Evolutionary conservation across 2,797 vertebrate genomes (phyloP).

Genomic region (Platyrinchus mystaceus): DNA sequence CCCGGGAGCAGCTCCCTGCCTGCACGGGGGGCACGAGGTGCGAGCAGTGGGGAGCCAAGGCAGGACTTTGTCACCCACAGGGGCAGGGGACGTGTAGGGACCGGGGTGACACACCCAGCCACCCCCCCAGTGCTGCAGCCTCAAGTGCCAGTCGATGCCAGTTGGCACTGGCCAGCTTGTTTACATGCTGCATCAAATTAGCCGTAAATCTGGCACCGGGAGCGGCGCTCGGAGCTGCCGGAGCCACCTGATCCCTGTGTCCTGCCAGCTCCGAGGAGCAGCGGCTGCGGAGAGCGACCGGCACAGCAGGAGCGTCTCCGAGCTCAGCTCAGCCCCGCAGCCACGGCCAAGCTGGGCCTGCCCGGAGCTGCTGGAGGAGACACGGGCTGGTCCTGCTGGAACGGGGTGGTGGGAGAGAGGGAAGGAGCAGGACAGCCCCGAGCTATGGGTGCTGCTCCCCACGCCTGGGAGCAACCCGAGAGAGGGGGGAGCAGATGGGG

Average conservation of each 20-base stretch:
- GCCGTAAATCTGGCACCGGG: background rate
- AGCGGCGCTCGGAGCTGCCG: background rate
- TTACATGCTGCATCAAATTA: conserved; percentile 23
- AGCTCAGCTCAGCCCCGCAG: background rate
- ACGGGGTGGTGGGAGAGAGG: accelerated
- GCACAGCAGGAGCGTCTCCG: background rate
- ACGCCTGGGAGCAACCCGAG: background rate
- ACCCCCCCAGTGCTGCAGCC: background rate
- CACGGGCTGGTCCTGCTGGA: background rate
- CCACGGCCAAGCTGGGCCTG: background rate
- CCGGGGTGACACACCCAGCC: accelerated
- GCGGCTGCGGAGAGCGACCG: background rate
- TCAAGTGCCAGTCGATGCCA: background rate
- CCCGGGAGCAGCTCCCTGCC: background rate
- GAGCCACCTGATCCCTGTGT: background rate
- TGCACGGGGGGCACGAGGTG: accelerated
- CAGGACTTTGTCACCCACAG: background rate
- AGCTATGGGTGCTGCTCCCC: background rate
- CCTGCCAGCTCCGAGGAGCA: background rate
- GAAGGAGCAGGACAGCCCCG: background rate
- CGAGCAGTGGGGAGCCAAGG: background rate
- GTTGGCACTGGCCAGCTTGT: background rate
- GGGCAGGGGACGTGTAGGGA: accelerated
- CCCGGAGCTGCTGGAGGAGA: background rate
- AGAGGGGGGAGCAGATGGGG: too few relatives aligned